Conservation (phyloP, 2,797 vertebrate species). For the Gymnocypris eckloni region DNA sequence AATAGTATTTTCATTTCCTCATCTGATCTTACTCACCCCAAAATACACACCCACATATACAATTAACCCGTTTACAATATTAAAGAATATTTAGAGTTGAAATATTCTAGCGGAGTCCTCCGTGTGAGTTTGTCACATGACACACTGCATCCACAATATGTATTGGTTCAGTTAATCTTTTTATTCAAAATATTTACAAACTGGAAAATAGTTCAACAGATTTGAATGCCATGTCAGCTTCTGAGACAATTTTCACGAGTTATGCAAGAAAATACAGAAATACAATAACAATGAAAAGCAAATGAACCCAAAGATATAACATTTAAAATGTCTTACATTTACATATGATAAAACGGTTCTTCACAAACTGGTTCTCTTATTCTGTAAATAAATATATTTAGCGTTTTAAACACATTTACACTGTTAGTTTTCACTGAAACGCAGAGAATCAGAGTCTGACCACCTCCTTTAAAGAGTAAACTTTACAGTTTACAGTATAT, state of each 20-base stretch:
- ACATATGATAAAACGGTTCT: not conserved
- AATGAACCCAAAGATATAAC: not conserved
- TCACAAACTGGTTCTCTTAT: too few species aligned
- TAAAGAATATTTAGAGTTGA: not conserved
- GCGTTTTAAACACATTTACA: not conserved
- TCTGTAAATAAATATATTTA: too few species aligned
- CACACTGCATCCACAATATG: not conserved
- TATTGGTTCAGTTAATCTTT: not conserved
- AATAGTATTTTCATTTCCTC: too few species aligned
- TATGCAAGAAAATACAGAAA: not conserved
- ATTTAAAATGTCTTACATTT: not conserved
- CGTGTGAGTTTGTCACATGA: not conserved
- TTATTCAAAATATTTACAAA: not conserved
- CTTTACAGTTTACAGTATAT: not conserved
- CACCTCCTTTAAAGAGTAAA: not conserved
- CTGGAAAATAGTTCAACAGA: not conserved
- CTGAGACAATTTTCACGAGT: not conserved
- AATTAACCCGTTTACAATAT: not conserved
- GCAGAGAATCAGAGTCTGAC: too few species aligned
- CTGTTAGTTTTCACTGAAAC: not conserved
- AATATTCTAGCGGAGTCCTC: not conserved
- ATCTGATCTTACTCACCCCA: too few species aligned
- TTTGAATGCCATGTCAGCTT: not conserved
- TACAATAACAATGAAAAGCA: not conserved
- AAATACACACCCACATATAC: not conserved